Conservation (phyloP, 2,888 invertebrate species). For the Uloborus plumipes region DNA sequence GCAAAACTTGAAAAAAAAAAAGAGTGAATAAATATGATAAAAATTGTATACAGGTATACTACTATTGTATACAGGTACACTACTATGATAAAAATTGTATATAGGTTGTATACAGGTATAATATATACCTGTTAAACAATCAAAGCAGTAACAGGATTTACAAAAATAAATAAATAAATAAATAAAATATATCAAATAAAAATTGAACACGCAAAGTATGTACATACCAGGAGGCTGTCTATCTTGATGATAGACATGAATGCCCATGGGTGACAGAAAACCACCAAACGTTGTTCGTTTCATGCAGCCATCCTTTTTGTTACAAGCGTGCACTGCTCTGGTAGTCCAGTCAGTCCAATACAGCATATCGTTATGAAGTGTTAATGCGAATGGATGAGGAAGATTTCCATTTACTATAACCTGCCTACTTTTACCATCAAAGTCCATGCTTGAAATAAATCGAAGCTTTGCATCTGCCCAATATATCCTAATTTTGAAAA, state of each 20-base stretch:
- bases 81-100: too few relatives aligned
- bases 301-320: slow-evolving; percentile 64
- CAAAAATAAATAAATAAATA: too few relatives aligned
- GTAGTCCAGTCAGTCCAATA: slow-evolving; percentile 95
- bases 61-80: too few relatives aligned
- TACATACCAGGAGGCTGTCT: slow-evolving; percentile 79
- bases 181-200: too few relatives aligned
- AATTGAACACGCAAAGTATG: too few relatives aligned
- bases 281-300: slow-evolving; percentile 64
- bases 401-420: slow-evolving; percentile 71
- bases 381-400: slow-evolving; percentile 83
- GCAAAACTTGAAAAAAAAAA: too few relatives aligned
- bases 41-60: too few relatives aligned
- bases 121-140: too few relatives aligned
- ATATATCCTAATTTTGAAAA: slow-evolving; percentile 75
- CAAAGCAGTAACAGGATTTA: too few relatives aligned
- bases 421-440: slow-evolving; percentile 83
- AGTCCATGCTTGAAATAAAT: slow-evolving; percentile 86
- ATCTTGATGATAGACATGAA: slow-evolving; percentile 83
- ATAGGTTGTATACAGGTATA: too few relatives aligned
- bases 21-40: too few relatives aligned
- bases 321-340: slow-evolving; percentile 67
- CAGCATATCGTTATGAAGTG: slow-evolving; percentile 78
- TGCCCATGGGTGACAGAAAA: slow-evolving; percentile 78
- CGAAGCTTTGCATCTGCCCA: slow-evolving; percentile 91